Evolutionary conservation across 37 sponge, comb jelly and placozoan species (phyloP), one percentile per base, ranked within the genome.

Genomic region (Mnemiopsis leidyi): DNA sequence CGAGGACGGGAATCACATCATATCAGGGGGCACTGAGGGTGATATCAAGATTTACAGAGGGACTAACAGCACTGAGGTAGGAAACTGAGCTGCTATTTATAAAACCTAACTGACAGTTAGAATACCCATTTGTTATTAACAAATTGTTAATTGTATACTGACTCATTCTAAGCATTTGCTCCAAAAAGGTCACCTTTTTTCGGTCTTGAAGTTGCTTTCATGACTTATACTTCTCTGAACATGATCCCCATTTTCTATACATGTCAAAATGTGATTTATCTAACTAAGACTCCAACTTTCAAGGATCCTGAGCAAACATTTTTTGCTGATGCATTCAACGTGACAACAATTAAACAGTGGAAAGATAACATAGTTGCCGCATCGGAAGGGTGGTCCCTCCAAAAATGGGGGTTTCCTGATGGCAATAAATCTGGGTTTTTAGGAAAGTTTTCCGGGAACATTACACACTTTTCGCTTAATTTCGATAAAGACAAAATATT

Each of bases 401-500:
- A 85, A 29, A 85, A 85, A 25, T 85, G 90, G 90, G 61, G 90
- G 0, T 85, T 85, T 37, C 90, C 90, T 25, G 90, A 38, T 21
- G 90, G 90, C 2, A 38, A 40, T 25, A 85, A 85, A 28, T 38
- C 40, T 13, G 90, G 90, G 9, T 85, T 85, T 25, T 37, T 85
- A 5, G 90, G 90, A 2, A 85, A 85, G 25, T 85, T 85, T 26
- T 18, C 90, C 24, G 90, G 90, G 35, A 85, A 85, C 29, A 25
- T 85, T n/a, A 85, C 90, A 18, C 39, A 85, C 29, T 32, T 85
- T 25, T 85, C 90, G 16, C 48, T 85, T 16, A 85, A 85, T 25
- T 85, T 85, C 25, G 61, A 40, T 33, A 40, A 85, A 37, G 36
- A 35, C 39, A 35, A 40, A 26, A 40, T 40, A 28, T n/a, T 85